Percentiles rank a stretch among this genome's conserved stretches.
Evolutionary conservation across 2,888 invertebrate genomes (phyloP).

Genomic region (Cheilosia scutellata): DNA sequence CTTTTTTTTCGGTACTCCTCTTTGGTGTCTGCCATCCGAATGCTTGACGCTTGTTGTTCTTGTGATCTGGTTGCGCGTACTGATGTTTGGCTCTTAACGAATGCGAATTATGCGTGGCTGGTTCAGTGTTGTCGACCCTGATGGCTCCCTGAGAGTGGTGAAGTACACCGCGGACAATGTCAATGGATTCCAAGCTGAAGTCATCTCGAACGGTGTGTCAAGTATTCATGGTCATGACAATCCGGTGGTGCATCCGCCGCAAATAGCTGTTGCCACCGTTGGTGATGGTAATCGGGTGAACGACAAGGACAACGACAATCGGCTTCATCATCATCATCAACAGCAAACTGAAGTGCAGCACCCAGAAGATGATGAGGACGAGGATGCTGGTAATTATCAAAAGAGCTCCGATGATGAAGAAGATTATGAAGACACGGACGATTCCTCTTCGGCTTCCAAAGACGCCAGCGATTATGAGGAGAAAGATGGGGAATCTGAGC

Average conservation of each 20-base stretch:
- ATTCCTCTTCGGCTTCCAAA: constrained; percentile 54
- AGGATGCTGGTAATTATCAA: constrained; percentile 73
- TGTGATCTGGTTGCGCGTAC: constrained; percentile 14
- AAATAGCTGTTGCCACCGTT: constrained; percentile 31
- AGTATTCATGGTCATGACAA: constrained; percentile 80
- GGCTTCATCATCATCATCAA: constrained; percentile 49
- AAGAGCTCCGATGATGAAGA: constrained; percentile 35
- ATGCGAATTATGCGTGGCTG: constrained; percentile 52
- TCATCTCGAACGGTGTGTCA: constrained; percentile 82
- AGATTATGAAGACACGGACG: constrained; percentile 29
- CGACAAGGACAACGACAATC: constrained; percentile 63
- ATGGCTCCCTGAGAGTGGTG: constrained; percentile 89
- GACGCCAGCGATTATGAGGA: constrained; percentile 67
- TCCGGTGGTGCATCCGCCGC: constrained; percentile 70
- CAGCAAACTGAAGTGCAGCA: constrained; percentile 76
- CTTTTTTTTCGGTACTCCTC: constrained; percentile 3
- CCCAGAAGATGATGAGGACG: constrained; percentile 65
- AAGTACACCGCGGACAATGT: constrained; percentile 90
- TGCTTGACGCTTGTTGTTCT: constrained; percentile 38
- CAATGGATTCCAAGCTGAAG: constrained; percentile 89
- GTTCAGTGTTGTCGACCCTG: constrained; percentile 88
- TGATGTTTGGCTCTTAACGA: constrained; percentile 29
- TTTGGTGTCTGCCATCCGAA: constrained; percentile 11
- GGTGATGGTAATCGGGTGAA: constrained; percentile 41
- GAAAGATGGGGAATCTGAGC: constrained; percentile 46